Conservation (phyloP, 2,797 vertebrate genomes). For the Aeoliscus strigatus region DNA sequence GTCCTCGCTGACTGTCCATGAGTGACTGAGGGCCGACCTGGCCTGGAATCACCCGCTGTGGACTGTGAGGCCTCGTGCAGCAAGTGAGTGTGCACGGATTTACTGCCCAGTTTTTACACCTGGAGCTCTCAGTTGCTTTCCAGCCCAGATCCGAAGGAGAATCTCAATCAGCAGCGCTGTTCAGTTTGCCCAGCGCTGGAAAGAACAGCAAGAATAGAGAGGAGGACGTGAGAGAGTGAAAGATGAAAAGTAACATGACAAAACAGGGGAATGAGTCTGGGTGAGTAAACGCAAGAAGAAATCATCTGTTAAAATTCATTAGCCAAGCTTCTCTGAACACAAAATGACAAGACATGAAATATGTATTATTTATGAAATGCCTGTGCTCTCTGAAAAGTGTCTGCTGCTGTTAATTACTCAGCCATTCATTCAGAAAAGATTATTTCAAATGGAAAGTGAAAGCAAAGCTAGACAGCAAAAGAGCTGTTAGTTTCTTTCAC, state of each 20-base stretch:
- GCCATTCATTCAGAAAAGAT: slow-evolving; percentile 80
- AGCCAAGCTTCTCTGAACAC: slow-evolving; percentile 79
- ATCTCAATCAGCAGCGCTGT: slow-evolving; percentile 43
- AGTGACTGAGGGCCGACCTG: slow-evolving; percentile 51
- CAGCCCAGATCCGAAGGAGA: slow-evolving; percentile 25
- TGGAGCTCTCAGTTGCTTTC: slow-evolving; percentile 19
- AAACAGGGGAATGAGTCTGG: slow-evolving; percentile 59
- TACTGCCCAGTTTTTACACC: slow-evolving; percentile 34
- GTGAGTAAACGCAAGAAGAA: slow-evolving; percentile 78
- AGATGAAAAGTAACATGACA: slow-evolving; percentile 49
- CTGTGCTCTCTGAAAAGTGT: slow-evolving; percentile 75
- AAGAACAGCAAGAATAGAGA: slow-evolving; percentile 39
- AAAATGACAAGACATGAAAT: slow-evolving; percentile 88
- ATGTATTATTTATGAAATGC: slow-evolving; percentile 85
- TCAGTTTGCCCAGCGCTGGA: slow-evolving; percentile 40
- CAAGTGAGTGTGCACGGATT: slow-evolving; percentile 37
- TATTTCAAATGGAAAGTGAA: slow-evolving; percentile 78
- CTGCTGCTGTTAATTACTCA: slow-evolving; percentile 83
- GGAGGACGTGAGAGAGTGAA: slow-evolving; percentile 54
- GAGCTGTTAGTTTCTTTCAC: slow-evolving; percentile 68
- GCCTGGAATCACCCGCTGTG: slow-evolving; percentile 46
- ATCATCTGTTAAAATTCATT: slow-evolving; percentile 92
- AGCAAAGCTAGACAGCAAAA: slow-evolving; percentile 71
- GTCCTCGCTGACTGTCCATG: slow-evolving; percentile 54
- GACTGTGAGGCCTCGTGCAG: slow-evolving; percentile 24